A percentile compares a stretch with the other conserved stretches of the same genome.
Conservation (phyloP, 2,888 invertebrate species). For the Melanostoma scalare region DNA sequence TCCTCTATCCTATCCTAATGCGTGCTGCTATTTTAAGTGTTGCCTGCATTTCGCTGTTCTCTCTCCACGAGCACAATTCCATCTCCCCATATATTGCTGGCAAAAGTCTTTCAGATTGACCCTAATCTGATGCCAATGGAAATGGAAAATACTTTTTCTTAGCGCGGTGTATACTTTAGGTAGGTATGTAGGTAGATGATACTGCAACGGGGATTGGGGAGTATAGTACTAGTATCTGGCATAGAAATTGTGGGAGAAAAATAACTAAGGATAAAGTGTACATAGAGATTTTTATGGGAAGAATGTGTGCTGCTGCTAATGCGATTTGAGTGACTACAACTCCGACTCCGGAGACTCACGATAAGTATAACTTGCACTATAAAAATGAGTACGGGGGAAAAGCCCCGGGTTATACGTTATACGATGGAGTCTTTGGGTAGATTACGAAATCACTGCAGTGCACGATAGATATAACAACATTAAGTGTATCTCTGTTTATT, state of each 20-base stretch:
- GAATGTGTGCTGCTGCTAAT: constrained; percentile 53
- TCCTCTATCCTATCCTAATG: constrained; percentile 35
- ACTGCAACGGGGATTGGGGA: constrained; percentile 20
- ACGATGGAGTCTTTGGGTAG: constrained; percentile 23
- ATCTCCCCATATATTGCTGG: constrained; percentile 2
- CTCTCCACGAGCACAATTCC: not conserved
- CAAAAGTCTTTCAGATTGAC: constrained; percentile 58
- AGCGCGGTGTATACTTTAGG: not conserved
- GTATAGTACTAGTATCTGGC: not conserved
- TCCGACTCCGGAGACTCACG: constrained; percentile 49
- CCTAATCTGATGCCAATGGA: constrained; percentile 71
- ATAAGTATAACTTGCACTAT: constrained; percentile 58
- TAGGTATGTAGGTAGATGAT: not conserved
- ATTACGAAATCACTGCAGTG: constrained; percentile 63
- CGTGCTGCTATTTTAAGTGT: constrained; percentile 69
- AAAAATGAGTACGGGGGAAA: constrained; percentile 9
- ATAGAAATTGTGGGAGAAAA: constrained; percentile 56
- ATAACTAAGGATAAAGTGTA: constrained; percentile 22
- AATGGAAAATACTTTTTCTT: constrained; percentile 48
- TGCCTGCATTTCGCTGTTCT: constrained; percentile 28
- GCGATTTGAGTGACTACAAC: constrained; percentile 69
- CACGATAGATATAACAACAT: constrained; percentile 52
- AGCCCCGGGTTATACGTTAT: not conserved
- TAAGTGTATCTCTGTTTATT: constrained; percentile 60
- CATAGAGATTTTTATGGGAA: constrained; percentile 30